Evolutionary conservation across 2,797 vertebrate genomes (phyloP), one percentile per base, ranked within the genome.

Genomic region (Sebastes wilsoni): DNA sequence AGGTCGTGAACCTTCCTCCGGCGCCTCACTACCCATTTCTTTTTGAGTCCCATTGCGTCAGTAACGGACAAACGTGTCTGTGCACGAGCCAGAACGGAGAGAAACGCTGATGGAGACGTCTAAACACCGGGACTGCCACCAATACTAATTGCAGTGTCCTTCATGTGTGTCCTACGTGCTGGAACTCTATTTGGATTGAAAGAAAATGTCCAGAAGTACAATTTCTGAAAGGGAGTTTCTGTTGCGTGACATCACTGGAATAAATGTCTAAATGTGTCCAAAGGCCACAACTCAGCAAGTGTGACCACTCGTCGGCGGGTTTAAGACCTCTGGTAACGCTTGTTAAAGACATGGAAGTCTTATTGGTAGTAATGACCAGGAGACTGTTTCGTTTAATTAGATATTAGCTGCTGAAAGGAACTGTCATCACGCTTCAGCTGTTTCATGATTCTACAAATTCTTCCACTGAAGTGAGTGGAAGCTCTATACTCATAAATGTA

Each of bases 11-110:
- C 82, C 75, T 86, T 83, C 76, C 87, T 65, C 62, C 9, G 80
- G 82, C 69, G 72, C 84, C 84, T 83, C 22, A 62, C 60, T 81
- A 72, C 72, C 71, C 1, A 6, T 79, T 75, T 60, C 69, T 74
- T 82, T 77, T 77, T 75, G 23, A 77, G 81, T 72, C 79, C 88
- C 85, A 88, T 76, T 83, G 83, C 75, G 72, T 90, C 88, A 88
- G 38, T 38, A 64, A 73, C 28, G 70, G 84, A 91, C 66, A 78
- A 86, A 86, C 78, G 68, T 80, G 81, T 81, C 64, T 74, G 75
- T 72, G 72, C 30, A 74, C 22, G 20, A 32, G 72, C 82, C 85
- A 91, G 81, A 78, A 56, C 52, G 64, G 34, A 85, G 73, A 75
- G 77, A 90, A 88, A 88, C 11, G 69, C 73, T 83, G 87, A 85